Conservation (phyloP, 1,140 invertebrate genomes). For the Charaxes varanes region DNA sequence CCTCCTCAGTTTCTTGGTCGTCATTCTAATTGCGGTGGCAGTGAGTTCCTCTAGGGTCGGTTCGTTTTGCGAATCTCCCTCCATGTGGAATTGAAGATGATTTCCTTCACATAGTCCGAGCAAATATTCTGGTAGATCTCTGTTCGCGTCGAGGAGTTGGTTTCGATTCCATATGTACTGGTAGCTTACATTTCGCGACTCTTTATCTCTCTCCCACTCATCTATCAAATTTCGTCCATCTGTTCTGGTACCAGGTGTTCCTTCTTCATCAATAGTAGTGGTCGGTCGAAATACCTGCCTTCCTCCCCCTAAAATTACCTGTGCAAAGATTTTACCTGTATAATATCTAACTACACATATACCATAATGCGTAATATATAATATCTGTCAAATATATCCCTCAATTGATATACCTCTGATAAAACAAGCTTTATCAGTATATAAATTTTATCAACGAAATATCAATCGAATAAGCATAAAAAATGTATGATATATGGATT, state of each 20-base stretch:
- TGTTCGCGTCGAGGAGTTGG: conserved; percentile 77
- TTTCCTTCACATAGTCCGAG: conserved; percentile 77
- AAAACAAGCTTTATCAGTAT: no score
- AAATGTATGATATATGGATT: no score
- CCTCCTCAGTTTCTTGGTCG: no score
- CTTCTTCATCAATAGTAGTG: conserved; percentile 79
- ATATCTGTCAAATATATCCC: no score
- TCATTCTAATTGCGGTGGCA: conserved; percentile 84
- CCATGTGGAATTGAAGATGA: conserved; percentile 69
- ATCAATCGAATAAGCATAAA: no score
- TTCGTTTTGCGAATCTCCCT: conserved; percentile 66
- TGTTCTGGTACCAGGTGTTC: conserved; percentile 76
- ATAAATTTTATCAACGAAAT: no score
- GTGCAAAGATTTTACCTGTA: no score
- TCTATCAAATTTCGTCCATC: conserved; percentile 73
- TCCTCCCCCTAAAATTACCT: conserved; percentile 84
- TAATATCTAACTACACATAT: no score
- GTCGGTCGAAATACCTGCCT: conserved; percentile 79
- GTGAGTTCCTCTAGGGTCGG: conserved; percentile 90
- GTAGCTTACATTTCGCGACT: conserved; percentile 77
- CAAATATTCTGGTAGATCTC: conserved; percentile 80
- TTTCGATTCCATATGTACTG: conserved; percentile 80
- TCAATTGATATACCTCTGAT: no score
- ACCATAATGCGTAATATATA: no score
- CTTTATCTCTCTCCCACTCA: conserved; percentile 58